Base-by-base conservation (phyloP, 2,113 vertebrate species). In the Triplophysa siluroides region DNA sequence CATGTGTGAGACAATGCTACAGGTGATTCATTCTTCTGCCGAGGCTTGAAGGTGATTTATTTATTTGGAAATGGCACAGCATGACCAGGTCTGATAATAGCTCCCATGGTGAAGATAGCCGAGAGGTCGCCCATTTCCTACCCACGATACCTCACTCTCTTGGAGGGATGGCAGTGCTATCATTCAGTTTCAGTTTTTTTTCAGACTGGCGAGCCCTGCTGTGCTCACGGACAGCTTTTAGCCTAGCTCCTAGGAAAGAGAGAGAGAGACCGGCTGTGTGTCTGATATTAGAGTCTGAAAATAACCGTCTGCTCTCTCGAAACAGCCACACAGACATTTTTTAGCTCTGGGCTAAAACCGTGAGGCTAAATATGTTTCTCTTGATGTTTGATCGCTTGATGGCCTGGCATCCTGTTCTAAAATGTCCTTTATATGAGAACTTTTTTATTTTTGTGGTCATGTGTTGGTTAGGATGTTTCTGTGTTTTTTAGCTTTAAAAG, bases 41-140 rank as follows among this genome's bases (percentile, higher is more conserved):
- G 78, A 77, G 86, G 66, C 84, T 80, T 62, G 80, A 89, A 65
- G 88, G 87, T 91, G 86, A 90, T 90, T 91, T 90, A 89, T 91
- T 91, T 90, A 90, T 90, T 90, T 88, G 83, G 71, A 91, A 89
- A 90, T 87, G 86, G 87, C 81, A 83, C 85, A 85, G 86, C 81
- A 85, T 89, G 86, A 85, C 78, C 81, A 81, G 65, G 47, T 87
- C 87, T 90, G 89, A 92, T 90, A 86, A 89, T 47, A 50, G 80
- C 83, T 78, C 74, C 69, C 58, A 81, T 82, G 81, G 82, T 78
- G 1, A 74, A 82, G 75, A 77, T 54, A 47, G 18, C 74, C 26
- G 63, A 29, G 76, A 33, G 65, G 73, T 43, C 52, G 66, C 54
- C 50, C 62, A 80, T 83, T 80, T 80, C 67, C 78, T 78, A 45